Conservation (phyloP, 2,888 invertebrate species). For the Biston stratarius region DNA sequence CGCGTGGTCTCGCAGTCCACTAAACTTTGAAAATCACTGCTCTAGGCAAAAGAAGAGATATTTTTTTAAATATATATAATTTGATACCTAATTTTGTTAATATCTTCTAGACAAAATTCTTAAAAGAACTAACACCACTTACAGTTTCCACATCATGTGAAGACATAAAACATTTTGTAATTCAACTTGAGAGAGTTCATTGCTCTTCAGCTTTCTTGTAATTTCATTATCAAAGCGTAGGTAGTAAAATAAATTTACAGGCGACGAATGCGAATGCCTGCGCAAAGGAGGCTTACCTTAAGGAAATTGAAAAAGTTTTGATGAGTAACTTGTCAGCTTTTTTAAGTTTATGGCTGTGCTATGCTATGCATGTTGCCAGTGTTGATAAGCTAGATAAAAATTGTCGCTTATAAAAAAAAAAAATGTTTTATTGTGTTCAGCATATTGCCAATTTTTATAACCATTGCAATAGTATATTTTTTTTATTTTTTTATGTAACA, state of each 20-base stretch:
- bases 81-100: too few species aligned
- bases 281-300: slow-evolving; percentile 21
- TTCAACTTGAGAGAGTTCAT: slow-evolving; percentile 12
- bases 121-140: neutral
- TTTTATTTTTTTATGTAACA: too few species aligned
- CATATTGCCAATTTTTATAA: too few species aligned
- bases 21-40: too few species aligned
- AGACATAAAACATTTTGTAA: slow-evolving; percentile 3
- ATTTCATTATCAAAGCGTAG: slow-evolving; percentile 38
- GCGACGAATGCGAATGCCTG: slow-evolving; percentile 15
- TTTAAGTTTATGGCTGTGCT: slow-evolving; percentile 14
- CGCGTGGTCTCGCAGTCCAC: too few species aligned
- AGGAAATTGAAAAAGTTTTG: slow-evolving; percentile 41
- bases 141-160: neutral
- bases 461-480: too few species aligned
- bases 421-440: too few species aligned
- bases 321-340: slow-evolving; percentile 32
- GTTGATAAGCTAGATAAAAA: neutral
- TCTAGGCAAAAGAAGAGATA: neutral
- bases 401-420: too few species aligned
- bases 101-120: too few species aligned
- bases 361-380: neutral
- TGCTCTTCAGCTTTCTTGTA: slow-evolving; percentile 18
- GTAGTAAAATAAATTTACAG: slow-evolving; percentile 31
- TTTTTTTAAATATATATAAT: neutral